phyloP scores from a whole-genome alignment of 2,888 invertebrate genomes.

The Cerceris rybyensis region DNA sequence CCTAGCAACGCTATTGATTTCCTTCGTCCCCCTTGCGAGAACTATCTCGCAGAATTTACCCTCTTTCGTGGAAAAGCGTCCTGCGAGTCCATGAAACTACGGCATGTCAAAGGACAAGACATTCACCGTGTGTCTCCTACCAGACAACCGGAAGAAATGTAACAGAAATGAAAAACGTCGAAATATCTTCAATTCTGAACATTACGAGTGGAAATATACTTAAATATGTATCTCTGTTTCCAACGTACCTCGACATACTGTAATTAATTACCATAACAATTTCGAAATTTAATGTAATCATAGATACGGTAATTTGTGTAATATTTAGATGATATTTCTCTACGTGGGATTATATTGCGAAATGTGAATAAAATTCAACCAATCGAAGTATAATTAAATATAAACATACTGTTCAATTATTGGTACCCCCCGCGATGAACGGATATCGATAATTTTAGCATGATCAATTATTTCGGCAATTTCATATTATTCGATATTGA shows the following conservation, averaged over 20 bases:
- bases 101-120: slow-evolving; percentile 47
- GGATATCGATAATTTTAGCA: too few species aligned
- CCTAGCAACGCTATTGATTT: slow-evolving; percentile 82
- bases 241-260: too few species aligned
- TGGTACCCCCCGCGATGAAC: too few species aligned
- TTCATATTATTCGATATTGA: background rate
- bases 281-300: too few species aligned
- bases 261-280: too few species aligned
- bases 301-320: too few species aligned
- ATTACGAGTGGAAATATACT: background rate
- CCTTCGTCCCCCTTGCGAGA: slow-evolving; percentile 77
- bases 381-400: too few species aligned
- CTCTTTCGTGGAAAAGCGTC: slow-evolving; percentile 73
- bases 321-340: too few species aligned
- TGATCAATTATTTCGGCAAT: too few species aligned
- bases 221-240: background rate
- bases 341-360: too few species aligned
- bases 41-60: slow-evolving; percentile 76
- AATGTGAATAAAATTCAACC: too few species aligned
- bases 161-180: background rate
- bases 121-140: slow-evolving; percentile 10
- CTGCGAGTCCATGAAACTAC: slow-evolving; percentile 60
- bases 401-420: too few species aligned
- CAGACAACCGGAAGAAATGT: background rate
- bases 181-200: background rate